Percentiles rank a stretch among this genome's conserved stretches.
Evolutionary conservation across 2,888 invertebrate genomes (phyloP).

Genomic region (Tetheella fluctuosa): DNA sequence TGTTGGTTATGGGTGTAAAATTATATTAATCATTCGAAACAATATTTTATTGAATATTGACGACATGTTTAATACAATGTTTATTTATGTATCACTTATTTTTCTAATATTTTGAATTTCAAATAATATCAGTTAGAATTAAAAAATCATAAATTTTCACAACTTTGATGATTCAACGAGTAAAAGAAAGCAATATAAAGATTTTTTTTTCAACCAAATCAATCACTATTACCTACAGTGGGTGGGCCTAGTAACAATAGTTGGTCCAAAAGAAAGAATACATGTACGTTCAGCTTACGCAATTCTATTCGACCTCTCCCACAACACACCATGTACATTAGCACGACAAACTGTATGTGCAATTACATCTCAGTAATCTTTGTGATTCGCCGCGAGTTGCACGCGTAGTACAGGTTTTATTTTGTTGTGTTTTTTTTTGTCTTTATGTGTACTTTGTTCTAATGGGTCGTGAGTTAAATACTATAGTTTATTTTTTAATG

Average conservation of each 20-base stretch:
- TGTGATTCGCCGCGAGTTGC: conserved; percentile 14
- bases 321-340: background rate
- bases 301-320: background rate
- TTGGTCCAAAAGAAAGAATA: background rate
- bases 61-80: background rate
- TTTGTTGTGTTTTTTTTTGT: background rate
- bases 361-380: conserved; percentile 16
- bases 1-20: conserved; percentile 9
- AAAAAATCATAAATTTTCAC: too few species aligned
- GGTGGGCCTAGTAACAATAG: background rate
- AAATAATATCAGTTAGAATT: too few species aligned
- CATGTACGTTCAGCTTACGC: background rate
- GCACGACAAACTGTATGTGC: background rate
- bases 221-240: background rate
- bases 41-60: background rate
- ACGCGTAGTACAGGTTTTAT: conserved; percentile 11
- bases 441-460: conserved; percentile 20
- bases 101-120: too few species aligned
- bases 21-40: background rate
- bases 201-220: background rate
- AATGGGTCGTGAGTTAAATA: conserved; percentile 58
- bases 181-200: too few species aligned
- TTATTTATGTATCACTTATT: too few species aligned
- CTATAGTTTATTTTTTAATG: conserved; percentile 16
- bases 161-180: too few species aligned